Base-by-base conservation (phyloP, 2,113 vertebrate genomes). In the Oryzias curvinotus region DNA sequence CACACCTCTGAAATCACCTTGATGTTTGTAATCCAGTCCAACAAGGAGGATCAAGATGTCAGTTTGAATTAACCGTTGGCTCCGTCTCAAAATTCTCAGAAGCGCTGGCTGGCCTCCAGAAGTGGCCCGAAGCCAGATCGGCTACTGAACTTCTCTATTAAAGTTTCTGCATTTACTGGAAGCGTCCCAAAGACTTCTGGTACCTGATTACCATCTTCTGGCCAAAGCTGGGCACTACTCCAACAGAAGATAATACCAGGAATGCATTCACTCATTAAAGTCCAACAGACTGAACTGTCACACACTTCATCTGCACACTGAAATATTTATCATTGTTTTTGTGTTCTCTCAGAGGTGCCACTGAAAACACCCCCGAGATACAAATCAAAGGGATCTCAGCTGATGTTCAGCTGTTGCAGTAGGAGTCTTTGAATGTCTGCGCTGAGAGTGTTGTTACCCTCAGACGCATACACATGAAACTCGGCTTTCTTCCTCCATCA, bases 121-220 rank as follows among this genome's bases (percentile, higher is more conserved):
- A 59, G 41, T 57, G 73, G 68, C 78, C 62, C 16, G 45, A 71
- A 70, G 74, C 83, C 83, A 80, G 75, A 73, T 64, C 48, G 52
- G 42, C 46, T 42, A 16, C 15, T 48, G 50, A 71, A 64, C 41
- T 54, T 67, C 43, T 70, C 50, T 47, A 46, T 61, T 50, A 55
- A 68, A 16, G 18, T 55, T 45, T 47, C 55, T 68, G 42, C 45
- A 19, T 76, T 52, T 59, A 13, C 62, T 47, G 19, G 51, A 44
- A 58, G 26, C 51, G 52, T 48, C 52, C 51, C 21, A 57, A 48
- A 53, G 36, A 60, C 59, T 58, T 61, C 18, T 65, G 71, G 71
- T 72, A 55, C 71, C 65, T 59, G 71, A 83, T 80, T 82, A 65
- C 68, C 80, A 80, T 82, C 75, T 78, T 69, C 77, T 76, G 76